Base-by-base conservation (phyloP, 2,113 vertebrate species). In the Chrysochloris asiatica region DNA sequence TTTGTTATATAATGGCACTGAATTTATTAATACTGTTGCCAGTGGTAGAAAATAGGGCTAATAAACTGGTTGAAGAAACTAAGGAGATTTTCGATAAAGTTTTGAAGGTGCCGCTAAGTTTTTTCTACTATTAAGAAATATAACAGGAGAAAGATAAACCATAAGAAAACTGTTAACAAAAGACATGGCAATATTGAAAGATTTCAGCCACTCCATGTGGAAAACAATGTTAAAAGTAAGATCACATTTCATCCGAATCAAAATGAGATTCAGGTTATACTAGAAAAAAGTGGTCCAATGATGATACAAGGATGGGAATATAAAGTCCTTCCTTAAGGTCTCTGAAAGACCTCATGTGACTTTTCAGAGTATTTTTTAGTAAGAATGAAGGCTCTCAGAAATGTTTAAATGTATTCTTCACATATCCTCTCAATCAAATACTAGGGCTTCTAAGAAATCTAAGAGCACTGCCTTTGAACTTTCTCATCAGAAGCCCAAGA, bases 241-340 rank as follows among this genome's bases (percentile, higher is more conserved):
- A 88, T 41, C 50, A 84, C 75, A 84, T 69, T 56, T 28, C n/a
- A 78, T 83, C 59, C 76, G 22, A 93, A 19, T 45, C 78, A 81
- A 86, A 28, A 77, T 6, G 24, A 87, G 43, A 82, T 47, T 6
- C 47, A 41, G 36, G 38, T 3, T 24, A 65, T 3, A 75, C 84
- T 80, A 24, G 84, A 75, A 47, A 92, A 85, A 92, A n/a, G n/a
- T 26, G n/a, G 41, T 67, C 17, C 76, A 75, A 71, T 11, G 48
- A 88, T 52, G 28, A 78, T 47, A 54, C 38, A 41, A 88, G 41
- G 30, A 41, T 73, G 16, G 63, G 45, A 77, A 9, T 94, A 11
- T 91, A 43, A 83, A 88, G 38, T 63, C n/a, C 26, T 50, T 65
- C n/a, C 30, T 93, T 84, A 43, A 26, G 33, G 73, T 52, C 17